Conservation (phyloP, 2,888 invertebrate species). For the Deilephila elpenor region DNA sequence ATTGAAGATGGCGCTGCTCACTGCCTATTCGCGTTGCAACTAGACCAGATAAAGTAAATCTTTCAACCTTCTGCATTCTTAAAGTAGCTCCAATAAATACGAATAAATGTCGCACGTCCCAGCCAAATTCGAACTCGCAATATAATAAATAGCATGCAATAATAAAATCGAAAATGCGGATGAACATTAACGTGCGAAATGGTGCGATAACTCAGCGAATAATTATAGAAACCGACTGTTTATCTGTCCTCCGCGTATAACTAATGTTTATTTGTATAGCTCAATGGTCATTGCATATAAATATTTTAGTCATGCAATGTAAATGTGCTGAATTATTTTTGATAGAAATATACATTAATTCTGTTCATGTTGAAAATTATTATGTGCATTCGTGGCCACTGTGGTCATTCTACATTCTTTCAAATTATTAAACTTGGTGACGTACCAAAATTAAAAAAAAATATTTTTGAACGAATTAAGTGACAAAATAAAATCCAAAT, state of each 20-base stretch:
- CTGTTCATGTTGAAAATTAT: too few relatives aligned
- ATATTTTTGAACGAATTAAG: too few relatives aligned
- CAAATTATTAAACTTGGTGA: too few relatives aligned
- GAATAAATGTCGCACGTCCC: neutral
- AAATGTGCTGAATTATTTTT: neutral
- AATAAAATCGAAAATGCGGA: neutral
- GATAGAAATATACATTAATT: too few relatives aligned
- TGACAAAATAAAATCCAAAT: too few relatives aligned
- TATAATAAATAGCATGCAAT: neutral
- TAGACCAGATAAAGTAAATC: too few relatives aligned
- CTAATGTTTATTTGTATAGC: slow-evolving; percentile 10
- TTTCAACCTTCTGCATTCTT: neutral
- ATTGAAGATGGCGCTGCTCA: too few relatives aligned
- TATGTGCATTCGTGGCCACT: too few relatives aligned
- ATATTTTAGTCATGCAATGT: too few relatives aligned
- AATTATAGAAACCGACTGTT: slow-evolving; percentile 19
- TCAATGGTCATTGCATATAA: neutral
- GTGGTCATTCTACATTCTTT: too few relatives aligned
- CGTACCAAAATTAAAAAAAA: too few relatives aligned
- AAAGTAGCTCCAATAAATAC: neutral
- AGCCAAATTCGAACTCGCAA: neutral
- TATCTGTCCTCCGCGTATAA: neutral
- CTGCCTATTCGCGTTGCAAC: too few relatives aligned
- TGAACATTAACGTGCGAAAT: slow-evolving; percentile 12
- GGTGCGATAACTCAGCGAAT: slow-evolving; percentile 11